Conservation (phyloP, 1,140 invertebrate genomes). For the Drosophila bifasciata region DNA sequence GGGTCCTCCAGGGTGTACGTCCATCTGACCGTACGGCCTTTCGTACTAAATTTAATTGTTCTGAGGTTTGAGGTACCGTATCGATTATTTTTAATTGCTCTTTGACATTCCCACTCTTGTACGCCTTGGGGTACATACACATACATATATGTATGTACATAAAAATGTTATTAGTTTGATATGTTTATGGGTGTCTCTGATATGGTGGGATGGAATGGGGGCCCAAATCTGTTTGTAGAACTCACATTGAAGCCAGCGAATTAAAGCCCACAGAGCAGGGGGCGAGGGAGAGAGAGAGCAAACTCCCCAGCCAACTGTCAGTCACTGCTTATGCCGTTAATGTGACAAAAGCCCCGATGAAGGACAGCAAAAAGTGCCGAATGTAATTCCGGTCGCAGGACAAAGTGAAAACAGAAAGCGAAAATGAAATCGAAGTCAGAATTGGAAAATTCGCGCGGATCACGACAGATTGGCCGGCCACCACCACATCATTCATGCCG, state of each 20-base stretch:
- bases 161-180: conserved; percentile 30
- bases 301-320: conserved; percentile 22
- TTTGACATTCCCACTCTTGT: conserved; percentile 35
- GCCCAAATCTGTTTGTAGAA: conserved; percentile 5
- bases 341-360: conserved; percentile 51
- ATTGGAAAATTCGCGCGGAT: conserved; percentile 14
- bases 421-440: conserved; percentile 23
- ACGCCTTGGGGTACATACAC: conserved; percentile 19
- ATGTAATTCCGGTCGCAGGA: conserved; percentile 16
- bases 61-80: conserved; percentile 36
- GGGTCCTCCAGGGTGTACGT: conserved; percentile 16
- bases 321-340: conserved; percentile 59
- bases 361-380: conserved; percentile 53
- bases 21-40: conserved; percentile 5
- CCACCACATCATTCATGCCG: conserved; percentile 47
- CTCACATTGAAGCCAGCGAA: conserved; percentile 27
- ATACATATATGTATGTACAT: no score
- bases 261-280: conserved; percentile 25
- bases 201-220: no score
- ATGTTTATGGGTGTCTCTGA: background rate
- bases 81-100: conserved; percentile 70
- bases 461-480: no score
- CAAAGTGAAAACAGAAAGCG: conserved; percentile 34
- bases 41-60: conserved; percentile 72
- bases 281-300: conserved; percentile 5